Conservation (phyloP, 2,113 vertebrate genomes). For the Lagopus leucura region DNA sequence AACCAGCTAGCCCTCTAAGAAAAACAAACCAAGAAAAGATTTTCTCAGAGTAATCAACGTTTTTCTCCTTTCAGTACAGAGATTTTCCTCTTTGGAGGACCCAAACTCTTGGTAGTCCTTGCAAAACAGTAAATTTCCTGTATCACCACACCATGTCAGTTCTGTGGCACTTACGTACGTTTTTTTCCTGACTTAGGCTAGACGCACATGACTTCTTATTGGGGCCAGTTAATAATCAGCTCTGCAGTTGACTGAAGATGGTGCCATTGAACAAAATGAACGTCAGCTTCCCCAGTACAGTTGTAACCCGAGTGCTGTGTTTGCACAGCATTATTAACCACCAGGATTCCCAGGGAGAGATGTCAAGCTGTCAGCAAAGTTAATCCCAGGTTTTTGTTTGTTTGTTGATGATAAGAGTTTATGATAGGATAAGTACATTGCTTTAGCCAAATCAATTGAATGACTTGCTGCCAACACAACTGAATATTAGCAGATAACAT, state of each 20-base stretch:
- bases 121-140: not conserved
- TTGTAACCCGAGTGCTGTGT: not conserved
- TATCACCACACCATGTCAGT: not conserved
- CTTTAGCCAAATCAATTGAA: not conserved
- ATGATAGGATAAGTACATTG: not conserved
- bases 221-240: not conserved
- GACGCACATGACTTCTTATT: not conserved
- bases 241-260: slow-evolving; percentile 31
- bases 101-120: not conserved
- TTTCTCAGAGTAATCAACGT: not conserved
- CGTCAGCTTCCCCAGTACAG: fast-evolving
- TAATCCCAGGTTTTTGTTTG: not conserved
- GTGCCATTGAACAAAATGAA: slow-evolving; percentile 1
- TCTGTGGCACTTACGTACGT: not conserved
- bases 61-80: not conserved
- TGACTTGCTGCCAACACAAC: not conserved
- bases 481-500: not conserved
- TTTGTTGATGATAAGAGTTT: not conserved
- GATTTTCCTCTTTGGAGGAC: not conserved
- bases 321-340: not conserved
- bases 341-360: not conserved
- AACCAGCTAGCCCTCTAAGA: not conserved
- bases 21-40: not conserved
- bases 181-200: not conserved
- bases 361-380: not conserved